A percentile compares a stretch with the other conserved stretches of the same genome.
Evolutionary conservation across 2,113 vertebrate genomes (phyloP).

Genomic region (Platanista minor): DNA sequence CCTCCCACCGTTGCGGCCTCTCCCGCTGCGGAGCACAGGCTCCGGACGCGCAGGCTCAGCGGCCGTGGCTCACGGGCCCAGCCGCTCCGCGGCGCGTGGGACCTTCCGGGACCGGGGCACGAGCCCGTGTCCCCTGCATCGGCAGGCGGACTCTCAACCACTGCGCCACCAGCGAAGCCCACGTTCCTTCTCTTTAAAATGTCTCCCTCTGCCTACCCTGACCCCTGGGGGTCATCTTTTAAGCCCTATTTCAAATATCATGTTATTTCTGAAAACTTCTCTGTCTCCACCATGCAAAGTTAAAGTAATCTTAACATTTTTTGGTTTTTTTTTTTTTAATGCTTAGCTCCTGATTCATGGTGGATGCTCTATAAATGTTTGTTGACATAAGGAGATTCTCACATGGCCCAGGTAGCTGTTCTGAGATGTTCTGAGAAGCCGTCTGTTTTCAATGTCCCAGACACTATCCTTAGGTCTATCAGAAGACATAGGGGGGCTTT

Average conservation of each 20-base stretch:
- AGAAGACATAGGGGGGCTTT: background rate
- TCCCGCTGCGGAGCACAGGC: too few relatives aligned
- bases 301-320: background rate
- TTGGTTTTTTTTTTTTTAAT: background rate
- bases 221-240: background rate
- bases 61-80: too few relatives aligned
- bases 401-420: background rate
- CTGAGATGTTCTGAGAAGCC: background rate
- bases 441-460: background rate
- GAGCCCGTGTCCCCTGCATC: too few relatives aligned
- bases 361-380: background rate
- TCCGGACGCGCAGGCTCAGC: too few relatives aligned
- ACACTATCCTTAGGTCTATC: background rate
- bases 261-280: background rate
- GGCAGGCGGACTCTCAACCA: too few relatives aligned
- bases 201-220: background rate
- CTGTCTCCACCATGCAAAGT: background rate
- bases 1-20: too few relatives aligned
- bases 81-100: too few relatives aligned
- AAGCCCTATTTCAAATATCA: background rate
- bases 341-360: background rate
- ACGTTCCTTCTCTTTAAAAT: background rate
- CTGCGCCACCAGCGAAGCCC: too few relatives aligned
- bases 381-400: background rate
- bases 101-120: too few relatives aligned